Evolutionary conservation across 2,113 vertebrate species (phyloP), one percentile per base, ranked within the genome.

Genomic region (Hypomesus transpacificus): DNA sequence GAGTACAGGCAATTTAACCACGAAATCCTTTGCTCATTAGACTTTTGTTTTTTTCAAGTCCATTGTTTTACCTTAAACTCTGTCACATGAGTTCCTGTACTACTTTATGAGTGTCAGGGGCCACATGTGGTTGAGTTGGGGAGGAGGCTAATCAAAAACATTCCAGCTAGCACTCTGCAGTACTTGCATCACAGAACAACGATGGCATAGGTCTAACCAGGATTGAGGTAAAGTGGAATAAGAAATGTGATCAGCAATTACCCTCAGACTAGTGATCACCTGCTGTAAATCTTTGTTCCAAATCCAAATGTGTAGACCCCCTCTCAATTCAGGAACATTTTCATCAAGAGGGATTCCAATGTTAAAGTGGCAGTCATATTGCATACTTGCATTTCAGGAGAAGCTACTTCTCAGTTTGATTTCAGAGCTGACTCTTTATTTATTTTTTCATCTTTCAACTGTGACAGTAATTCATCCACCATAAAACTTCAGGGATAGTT

Each of bases 401-500:
- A 34, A 34, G 31, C 4, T 34, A 34, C 31, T 46, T 46, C 24
- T 26, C 39, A 46, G 80, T 70, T 63, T 18, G 88, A 85, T 84
- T 87, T 80, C n/a, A 90, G 91, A 28, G 7, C 28, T 17, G 18
- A 18, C 14, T 9, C 14, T n/a, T n/a, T 34, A 5, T 34, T 34
- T 46, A 13, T 7, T 46, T 46, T 46, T 86, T 82, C 84, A 89
- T 86, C 66, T 80, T 90, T 91, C 91, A 92, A 92, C 91, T 88
- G 90, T 92, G 92, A 92, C 91, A 92, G 87, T 91, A 91, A 91
- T 89, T 88, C 90, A 86, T 92, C 90, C 92, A 91, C 86, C 90
- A 92, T 91, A 81, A 91, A 93, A 87, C 89, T 94, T 95, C 94
- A 95, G 94, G 94, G 94, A 95, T 87, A 83, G 91, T 90, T 91